Base-by-base conservation (phyloP, 2,797 vertebrate genomes). In the Notoglanidium macrostoma region DNA sequence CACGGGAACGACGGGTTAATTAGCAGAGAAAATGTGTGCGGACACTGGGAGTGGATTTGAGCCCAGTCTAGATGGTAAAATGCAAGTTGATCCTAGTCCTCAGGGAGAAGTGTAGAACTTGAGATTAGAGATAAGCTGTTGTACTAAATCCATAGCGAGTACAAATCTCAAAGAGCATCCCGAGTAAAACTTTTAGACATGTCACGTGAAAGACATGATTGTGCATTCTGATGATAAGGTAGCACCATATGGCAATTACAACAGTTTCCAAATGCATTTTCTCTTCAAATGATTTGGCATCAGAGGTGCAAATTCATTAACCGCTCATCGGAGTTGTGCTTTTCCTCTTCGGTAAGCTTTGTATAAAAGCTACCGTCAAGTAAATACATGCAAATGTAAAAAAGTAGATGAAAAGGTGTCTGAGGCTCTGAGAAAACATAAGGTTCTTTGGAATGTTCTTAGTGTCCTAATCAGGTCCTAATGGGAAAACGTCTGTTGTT, bases 1-100 rank as follows among this genome's bases (percentile, higher is more conserved):
- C 87, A 88, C 91, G 93, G 92, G 92, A 94, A 92, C 90, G 90
- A 92, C 92, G 92, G 79, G 79, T 85, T 90, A 87, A 89, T 92
- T 88, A 85, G 91, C 90, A 90, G 92, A 87, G 91, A 93, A 93
- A 93, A 91, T 54, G 86, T 86, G 86, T 84, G 73, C 61, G 90
- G 85, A 90, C 35, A 35, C 89, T 86, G 74, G 87, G 86, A 91
- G 91, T 86, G 86, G 92, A 93, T 94, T 85, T 86, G 83, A 88
- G 65, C 68, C 57, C 29, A n/a, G 26, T 32, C 44, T 86, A 55
- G 73, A 57, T 29, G 32, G 29, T 14, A 85, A 85, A 87, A 76
- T 83, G 65, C 10, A 74, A 85, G 73, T 65, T 88, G 76, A 90
- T 85, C 82, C 84, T 11, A 0, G 84, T 88, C 59, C 83, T 78